phyloP scores from a whole-genome alignment of 2,888 invertebrate genomes.

The Dasypolia templi region DNA sequence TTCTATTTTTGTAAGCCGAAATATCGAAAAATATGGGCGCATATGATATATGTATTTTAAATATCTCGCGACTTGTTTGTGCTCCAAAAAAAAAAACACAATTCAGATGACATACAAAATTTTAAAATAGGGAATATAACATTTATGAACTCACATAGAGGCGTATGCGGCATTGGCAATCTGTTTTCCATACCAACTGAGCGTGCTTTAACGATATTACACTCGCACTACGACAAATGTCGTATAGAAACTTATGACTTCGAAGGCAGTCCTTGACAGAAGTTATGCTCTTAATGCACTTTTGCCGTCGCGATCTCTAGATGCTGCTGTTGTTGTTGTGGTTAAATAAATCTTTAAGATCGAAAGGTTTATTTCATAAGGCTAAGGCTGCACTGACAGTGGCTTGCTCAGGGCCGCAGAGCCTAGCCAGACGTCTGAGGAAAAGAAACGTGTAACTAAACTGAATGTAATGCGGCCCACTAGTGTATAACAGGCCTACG shows the following conservation, averaged over 20 bases:
- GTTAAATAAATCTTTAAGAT: no score
- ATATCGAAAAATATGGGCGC: neutral
- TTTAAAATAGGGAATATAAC: neutral
- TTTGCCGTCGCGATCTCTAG: neutral
- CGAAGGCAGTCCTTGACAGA: no score
- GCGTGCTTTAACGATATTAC: no score
- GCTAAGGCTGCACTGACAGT: no score
- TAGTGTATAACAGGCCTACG: neutral
- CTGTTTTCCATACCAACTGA: no score
- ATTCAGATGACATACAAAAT: neutral
- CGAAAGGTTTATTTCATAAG: no score
- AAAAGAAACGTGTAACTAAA: no score
- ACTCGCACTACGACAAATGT: neutral
- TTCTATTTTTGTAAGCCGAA: constrained; percentile 5
- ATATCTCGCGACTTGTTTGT: neutral
- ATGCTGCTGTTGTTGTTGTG: no score
- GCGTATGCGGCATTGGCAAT: no score
- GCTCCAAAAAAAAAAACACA: neutral
- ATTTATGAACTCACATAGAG: neutral
- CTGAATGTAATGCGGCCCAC: no score
- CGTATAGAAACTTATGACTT: neutral
- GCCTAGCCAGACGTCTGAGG: no score
- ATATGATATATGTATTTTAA: neutral
- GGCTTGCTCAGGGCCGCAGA: no score
- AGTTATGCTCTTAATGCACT: neutral